Base-by-base conservation (phyloP, 2,888 invertebrate species). In the Callyntrura sp. region DNA sequence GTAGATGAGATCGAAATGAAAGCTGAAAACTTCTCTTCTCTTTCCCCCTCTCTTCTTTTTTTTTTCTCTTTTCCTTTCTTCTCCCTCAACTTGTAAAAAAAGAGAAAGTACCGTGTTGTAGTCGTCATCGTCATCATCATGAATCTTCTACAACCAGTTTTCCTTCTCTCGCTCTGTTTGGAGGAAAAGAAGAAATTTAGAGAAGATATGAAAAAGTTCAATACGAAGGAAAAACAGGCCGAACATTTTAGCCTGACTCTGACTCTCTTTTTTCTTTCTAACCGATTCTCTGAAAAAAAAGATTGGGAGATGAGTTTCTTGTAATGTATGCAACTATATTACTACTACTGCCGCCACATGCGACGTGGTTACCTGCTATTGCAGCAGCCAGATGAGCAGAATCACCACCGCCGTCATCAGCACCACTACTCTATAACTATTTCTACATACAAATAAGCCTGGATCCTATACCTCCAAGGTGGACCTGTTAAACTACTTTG, bases 1-100 rank as follows among this genome's bases (percentile, higher is more conserved):
- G 20, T 28, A 86, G 86, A 86, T 86, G 86, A 86, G 86, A 81
- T 79, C 68, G 68, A 86, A 79, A 86, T 81, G 78, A 86, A 79
- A 86, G 55, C 57, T 81, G 79, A 86, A 86, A 86, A 85, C 85
- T 86, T 86, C 62, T 35, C 65, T 85, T 14, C 35, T 35, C 35
- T 35, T 35, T 35, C 35, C 35, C 35, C 6, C 6, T 35, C 35
- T 35, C 6, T 35, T 35, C 6, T 35, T 35, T 6, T 35, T 35
- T 35, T 35, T 35, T 35, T 35, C 35, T 35, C 35, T 2, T 85
- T 68, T 70, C 55, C 20, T 70, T 25, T 65, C 60, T 60, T 3
- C 78, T 62, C 62, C 62, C 62, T 78, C 62, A 85, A 68, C 68
- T 82, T 82, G 60, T 82, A 82, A 57, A 70, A 57, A 70, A 68